Evolutionary conservation across 2,888 invertebrate species (phyloP), one percentile per base, ranked within the genome.

Genomic region (Eumerus sabulonum): DNA sequence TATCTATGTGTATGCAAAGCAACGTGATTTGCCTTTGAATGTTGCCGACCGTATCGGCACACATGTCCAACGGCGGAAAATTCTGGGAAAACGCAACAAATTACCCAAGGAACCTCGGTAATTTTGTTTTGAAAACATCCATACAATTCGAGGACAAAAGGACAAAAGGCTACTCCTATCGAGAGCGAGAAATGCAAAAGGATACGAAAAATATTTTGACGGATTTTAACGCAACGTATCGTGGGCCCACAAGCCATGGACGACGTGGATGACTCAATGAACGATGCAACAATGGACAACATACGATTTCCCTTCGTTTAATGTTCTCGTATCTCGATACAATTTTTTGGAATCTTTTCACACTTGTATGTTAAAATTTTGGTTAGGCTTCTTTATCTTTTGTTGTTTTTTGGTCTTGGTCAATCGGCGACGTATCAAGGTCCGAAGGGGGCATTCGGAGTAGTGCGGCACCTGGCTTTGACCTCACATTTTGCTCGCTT

Each of bases 1-100:
- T n/a, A n/a, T n/a, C n/a, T n/a, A n/a, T n/a, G n/a, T n/a, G 67
- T 73, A 79, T 73, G 73, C 77, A 79, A 79, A 79, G 68, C 45
- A 79, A 17, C 27, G 18, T 16, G 38, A 50, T 27, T 7, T 2
- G 7, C 1, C 63, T 76, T 79, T 76, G 74, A 68, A 59, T 47
- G 47, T 53, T 19, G 38, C 76, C 76, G 76, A 16, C 56, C 1
- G 9, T 17, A 11, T 9, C 27, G 53, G 66, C 62, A 54, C 62
- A 59, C 56, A 67, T 72, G 71, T 66, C 40, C 62, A 14, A 18
- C 11, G 17, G 16, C 44, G 35, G 50, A 38, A 19, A 42, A 18
- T 79, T 79, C 73, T 18, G 2, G 40, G 77, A 72, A 71, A 54
- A 47, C 44, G 9, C 2, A 16, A 38, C 40, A 56, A 38, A 54